A percentile compares a stretch with the other conserved stretches of the same genome.
phyloP scores from a whole-genome alignment of 2,113 vertebrate species.

The Bungarus multicinctus region DNA sequence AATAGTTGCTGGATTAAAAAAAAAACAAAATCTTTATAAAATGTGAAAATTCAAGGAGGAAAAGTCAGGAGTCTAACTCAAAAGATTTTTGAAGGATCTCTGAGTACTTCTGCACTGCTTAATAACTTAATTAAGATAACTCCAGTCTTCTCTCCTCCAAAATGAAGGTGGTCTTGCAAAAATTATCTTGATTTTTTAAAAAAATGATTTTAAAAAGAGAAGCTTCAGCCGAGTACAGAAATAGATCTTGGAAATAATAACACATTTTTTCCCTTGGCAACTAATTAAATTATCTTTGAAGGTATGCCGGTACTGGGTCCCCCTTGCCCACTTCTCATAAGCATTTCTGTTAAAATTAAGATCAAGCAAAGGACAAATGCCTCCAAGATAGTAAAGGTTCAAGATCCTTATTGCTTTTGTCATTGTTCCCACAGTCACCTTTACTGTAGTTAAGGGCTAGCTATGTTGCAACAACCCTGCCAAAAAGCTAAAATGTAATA shows the following conservation, averaged over 20 bases:
- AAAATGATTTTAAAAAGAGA: background rate
- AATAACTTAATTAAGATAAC: background rate
- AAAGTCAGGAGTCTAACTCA: background rate
- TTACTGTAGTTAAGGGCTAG: fast-evolving
- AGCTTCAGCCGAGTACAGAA: background rate
- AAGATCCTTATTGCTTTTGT: background rate
- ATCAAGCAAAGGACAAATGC: background rate
- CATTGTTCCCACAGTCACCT: background rate
- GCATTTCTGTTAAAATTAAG: background rate
- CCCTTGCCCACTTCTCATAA: background rate
- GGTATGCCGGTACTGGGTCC: background rate
- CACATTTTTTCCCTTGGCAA: background rate
- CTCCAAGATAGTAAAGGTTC: too few species aligned
- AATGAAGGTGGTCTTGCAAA: background rate
- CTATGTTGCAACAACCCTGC: background rate
- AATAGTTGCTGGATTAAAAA: background rate
- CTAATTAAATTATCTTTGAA: background rate
- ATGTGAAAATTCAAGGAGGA: background rate
- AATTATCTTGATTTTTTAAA: background rate
- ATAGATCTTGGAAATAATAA: background rate
- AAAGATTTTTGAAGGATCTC: background rate
- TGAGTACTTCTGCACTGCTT: background rate
- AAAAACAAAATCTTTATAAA: background rate
- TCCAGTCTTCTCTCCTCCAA: background rate
- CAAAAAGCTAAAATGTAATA: slow-evolving; percentile 4